Evolutionary conservation across 30 jellyfish, hydroid and myxozoan genomes (phyloP).

Genomic region (Catostylus mosaicus): DNA sequence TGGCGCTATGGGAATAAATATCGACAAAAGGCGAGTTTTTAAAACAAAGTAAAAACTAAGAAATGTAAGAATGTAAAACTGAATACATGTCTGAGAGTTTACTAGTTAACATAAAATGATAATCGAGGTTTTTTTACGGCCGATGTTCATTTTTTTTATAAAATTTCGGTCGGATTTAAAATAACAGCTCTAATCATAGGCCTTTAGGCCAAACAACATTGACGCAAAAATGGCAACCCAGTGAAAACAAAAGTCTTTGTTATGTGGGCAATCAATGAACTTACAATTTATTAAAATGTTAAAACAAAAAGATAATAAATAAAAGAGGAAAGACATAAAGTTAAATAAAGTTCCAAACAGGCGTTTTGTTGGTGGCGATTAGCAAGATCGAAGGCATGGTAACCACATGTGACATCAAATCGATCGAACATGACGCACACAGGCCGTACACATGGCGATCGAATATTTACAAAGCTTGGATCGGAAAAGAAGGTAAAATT

Average conservation of each 20-base stretch:
- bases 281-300: too few relatives aligned
- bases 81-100: background rate
- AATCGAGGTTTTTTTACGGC: background rate
- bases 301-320: background rate
- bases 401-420: slow-evolving; percentile 76
- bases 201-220: slow-evolving; percentile 41
- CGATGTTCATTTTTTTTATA: slow-evolving; percentile 17
- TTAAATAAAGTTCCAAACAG: background rate
- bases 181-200: background rate
- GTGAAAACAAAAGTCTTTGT: background rate
- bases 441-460: slow-evolving; percentile 57
- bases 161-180: background rate
- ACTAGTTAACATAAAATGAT: background rate
- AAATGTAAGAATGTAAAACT: background rate
- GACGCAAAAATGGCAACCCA: slow-evolving; percentile 70
- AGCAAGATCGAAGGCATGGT: slow-evolving; percentile 79
- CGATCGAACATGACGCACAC: slow-evolving; percentile 71
- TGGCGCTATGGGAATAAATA: slow-evolving; percentile 12
- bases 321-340: background rate
- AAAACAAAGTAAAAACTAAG: background rate
- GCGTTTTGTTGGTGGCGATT: slow-evolving; percentile 33
- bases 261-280: background rate
- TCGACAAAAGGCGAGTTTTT: background rate
- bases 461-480: background rate
- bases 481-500: background rate